A percentile compares a stretch with the other conserved stretches of the same genome.
phyloP scores from a whole-genome alignment of 2,113 vertebrate species.

The Rhinolophus ferrumequinum region DNA sequence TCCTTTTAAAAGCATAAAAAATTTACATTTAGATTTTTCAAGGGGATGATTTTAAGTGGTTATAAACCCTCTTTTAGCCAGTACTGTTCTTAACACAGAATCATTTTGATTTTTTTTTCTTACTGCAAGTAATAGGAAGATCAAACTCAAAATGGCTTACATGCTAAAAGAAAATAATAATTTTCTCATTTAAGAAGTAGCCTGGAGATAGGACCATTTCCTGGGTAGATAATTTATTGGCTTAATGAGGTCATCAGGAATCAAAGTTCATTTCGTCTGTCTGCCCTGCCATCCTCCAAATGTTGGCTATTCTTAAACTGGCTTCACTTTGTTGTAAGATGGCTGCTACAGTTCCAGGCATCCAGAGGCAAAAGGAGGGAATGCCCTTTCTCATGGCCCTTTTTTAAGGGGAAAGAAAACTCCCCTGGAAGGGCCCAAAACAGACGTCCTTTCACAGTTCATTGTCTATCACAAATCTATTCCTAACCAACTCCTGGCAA shows the following conservation, averaged over 20 bases:
- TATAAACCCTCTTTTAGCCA: not conserved
- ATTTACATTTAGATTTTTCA: not conserved
- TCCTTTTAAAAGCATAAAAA: not conserved
- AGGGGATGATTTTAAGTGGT: not conserved
- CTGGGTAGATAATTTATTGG: not conserved
- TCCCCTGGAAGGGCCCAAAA: not conserved
- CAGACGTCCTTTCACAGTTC: not conserved
- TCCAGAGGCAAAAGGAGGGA: not conserved
- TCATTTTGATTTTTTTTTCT: not conserved
- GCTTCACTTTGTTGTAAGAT: not conserved
- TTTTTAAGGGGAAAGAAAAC: not conserved
- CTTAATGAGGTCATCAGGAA: not conserved
- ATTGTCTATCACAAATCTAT: not conserved
- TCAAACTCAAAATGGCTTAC: constrained; percentile 26
- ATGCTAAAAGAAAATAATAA: constrained; percentile 24
- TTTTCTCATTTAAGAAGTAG: not conserved
- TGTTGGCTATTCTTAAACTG: not conserved
- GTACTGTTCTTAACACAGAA: not conserved
- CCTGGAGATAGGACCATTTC: not conserved
- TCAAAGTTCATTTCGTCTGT: not conserved
- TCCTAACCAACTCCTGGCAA: not conserved
- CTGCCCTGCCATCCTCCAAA: not conserved
- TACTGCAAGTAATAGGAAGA: constrained; percentile 24
- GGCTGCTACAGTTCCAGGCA: not conserved
- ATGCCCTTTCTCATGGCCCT: not conserved